These are phyloP conservation scores for Cinara cedri DNA, from an alignment of 2,888 invertebrate genomes.

Conservation along the genomic window DNA sequence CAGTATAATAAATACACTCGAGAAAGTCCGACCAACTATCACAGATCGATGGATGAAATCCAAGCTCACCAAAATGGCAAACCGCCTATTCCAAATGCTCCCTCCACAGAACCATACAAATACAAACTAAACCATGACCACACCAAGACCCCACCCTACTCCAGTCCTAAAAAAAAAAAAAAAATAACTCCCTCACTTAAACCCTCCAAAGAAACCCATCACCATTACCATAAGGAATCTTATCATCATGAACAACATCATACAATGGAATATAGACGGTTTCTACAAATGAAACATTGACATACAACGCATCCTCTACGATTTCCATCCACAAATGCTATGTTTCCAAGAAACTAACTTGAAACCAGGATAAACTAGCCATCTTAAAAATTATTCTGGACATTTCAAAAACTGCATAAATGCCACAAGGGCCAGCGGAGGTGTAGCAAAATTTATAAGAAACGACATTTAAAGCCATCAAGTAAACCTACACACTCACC, in stretches of 20 bases:
- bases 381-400: neutral
- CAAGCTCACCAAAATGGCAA: too few species aligned
- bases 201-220: too few species aligned
- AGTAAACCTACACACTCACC: neutral
- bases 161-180: too few species aligned
- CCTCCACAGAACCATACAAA: too few species aligned
- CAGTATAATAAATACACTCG: too few species aligned
- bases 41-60: too few species aligned
- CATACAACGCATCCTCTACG: neutral
- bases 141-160: too few species aligned
- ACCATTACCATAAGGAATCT: too few species aligned
- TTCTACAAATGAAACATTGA: neutral
- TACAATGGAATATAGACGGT: slow-evolving; percentile 31
- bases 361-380: neutral
- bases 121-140: too few species aligned
- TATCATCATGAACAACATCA: neutral
- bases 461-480: neutral
- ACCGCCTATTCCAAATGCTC: too few species aligned
- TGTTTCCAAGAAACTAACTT: slow-evolving; percentile 19
- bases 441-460: neutral
- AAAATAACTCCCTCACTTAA: too few species aligned
- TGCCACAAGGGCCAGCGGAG: neutral
- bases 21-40: too few species aligned
- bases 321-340: neutral
- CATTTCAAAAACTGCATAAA: neutral